These are phyloP conservation scores for Junonia oenone DNA, from an alignment of 2,888 invertebrate genomes.

Conservation along the genomic window DNA sequence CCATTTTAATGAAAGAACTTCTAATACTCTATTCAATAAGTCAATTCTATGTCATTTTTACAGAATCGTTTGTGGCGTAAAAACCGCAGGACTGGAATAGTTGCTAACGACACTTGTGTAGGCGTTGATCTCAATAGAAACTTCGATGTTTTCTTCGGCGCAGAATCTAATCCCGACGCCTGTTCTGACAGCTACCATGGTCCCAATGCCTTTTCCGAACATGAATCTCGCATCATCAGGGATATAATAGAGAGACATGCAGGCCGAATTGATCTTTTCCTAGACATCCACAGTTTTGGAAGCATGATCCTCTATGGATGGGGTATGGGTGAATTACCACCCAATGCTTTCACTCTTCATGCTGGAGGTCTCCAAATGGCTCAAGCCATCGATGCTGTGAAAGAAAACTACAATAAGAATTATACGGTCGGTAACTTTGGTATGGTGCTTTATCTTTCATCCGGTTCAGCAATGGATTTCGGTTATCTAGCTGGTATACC, in stretches of 20 bases:
- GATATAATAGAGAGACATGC: constrained; percentile 60
- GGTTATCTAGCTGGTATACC: constrained; percentile 77
- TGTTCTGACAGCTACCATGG: constrained; percentile 84
- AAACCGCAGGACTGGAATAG: constrained; percentile 74
- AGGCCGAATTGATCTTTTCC: background rate
- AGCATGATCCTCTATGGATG: constrained; percentile 83
- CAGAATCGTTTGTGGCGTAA: constrained; percentile 84
- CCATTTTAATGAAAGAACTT: no score
- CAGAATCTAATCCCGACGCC: constrained; percentile 58
- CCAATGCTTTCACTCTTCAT: constrained; percentile 63
- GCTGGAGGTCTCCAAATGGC: constrained; percentile 57
- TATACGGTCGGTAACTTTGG: constrained; percentile 77
- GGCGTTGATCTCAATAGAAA: constrained; percentile 89
- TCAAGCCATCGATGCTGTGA: constrained; percentile 49
- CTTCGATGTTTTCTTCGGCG: constrained; percentile 84
- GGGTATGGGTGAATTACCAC: constrained; percentile 61
- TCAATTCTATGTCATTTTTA: no score
- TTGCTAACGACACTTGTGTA: constrained; percentile 75
- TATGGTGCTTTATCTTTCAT: constrained; percentile 72
- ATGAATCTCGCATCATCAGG: constrained; percentile 80
- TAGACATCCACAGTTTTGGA: no score
- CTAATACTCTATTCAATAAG: no score
- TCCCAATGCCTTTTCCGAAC: constrained; percentile 81
- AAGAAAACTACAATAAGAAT: constrained; percentile 47
- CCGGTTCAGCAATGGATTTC: constrained; percentile 84